These are phyloP conservation scores for Thyatira batis DNA, from an alignment of 2,888 invertebrate genomes.

Conservation along the genomic window DNA sequence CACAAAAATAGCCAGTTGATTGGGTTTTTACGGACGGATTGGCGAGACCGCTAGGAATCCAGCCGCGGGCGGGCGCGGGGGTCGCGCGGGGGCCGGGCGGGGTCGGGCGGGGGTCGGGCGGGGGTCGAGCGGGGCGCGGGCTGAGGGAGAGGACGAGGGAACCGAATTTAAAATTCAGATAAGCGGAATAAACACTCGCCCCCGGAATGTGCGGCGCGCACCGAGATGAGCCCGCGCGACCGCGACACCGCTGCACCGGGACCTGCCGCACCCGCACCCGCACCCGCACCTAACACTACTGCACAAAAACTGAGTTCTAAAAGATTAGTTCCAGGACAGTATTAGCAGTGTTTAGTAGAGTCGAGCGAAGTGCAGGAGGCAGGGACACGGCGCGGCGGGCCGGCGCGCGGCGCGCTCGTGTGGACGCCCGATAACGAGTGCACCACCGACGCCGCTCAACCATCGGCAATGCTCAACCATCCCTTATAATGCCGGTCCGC, in stretches of 20 bases:
- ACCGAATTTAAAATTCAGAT: constrained; percentile 75
- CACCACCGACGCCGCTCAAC: neutral
- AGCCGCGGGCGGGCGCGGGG: constrained; percentile 11
- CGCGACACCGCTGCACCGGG: too few relatives aligned
- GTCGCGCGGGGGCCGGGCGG: constrained; percentile 11
- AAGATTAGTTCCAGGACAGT: too few relatives aligned
- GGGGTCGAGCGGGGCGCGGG: constrained; percentile 24
- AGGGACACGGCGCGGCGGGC: too few relatives aligned
- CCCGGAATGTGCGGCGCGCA: constrained; percentile 39
- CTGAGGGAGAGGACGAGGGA: constrained; percentile 22
- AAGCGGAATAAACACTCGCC: constrained; percentile 70
- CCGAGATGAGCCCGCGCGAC: constrained; percentile 5
- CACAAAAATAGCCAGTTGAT: constrained; percentile 65
- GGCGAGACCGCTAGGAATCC: constrained; percentile 68
- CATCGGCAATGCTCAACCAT: neutral
- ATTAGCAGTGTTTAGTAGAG: too few relatives aligned
- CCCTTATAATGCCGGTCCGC: neutral
- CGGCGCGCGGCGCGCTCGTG: neutral
- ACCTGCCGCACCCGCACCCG: neutral
- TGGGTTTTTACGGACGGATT: constrained; percentile 70
- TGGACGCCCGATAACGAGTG: neutral
- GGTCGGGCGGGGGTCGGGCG: constrained; percentile 15
- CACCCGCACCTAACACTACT: neutral
- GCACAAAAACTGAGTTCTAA: too few relatives aligned
- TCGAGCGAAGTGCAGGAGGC: too few relatives aligned